Percentiles rank a stretch among this genome's conserved stretches.
Conservation (phyloP, 2,113 vertebrate species). For the Capricornis sumatraensis region DNA sequence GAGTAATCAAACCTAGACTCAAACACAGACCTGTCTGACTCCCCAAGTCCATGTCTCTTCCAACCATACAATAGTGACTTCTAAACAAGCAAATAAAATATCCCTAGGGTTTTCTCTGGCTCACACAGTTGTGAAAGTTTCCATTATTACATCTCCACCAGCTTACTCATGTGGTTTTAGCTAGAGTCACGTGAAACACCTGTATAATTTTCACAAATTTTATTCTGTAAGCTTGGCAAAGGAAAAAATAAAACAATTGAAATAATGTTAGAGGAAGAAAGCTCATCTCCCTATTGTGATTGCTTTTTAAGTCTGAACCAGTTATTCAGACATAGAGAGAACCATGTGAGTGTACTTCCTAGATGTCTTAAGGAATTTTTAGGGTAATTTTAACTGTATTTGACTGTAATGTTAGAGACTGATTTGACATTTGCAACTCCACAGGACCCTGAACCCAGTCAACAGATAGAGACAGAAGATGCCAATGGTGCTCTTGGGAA, state of each 20-base stretch:
- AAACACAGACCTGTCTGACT: background rate
- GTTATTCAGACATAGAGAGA: background rate
- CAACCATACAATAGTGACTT: background rate
- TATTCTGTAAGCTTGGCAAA: background rate
- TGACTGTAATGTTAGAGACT: background rate
- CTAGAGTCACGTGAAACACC: background rate
- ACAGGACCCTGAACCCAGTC: background rate
- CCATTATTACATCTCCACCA: background rate
- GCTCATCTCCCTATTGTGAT: background rate
- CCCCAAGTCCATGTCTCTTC: background rate
- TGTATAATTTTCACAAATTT: background rate
- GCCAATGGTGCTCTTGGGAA: background rate
- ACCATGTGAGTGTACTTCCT: background rate
- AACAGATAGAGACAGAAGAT: background rate
- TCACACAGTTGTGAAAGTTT: background rate
- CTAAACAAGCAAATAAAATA: background rate
- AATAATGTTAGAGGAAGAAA: background rate
- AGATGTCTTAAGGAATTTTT: constrained; percentile 12
- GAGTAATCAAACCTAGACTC: background rate
- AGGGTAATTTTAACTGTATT: background rate
- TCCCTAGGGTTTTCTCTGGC: background rate
- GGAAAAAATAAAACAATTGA: background rate
- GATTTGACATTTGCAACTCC: background rate
- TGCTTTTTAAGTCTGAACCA: background rate
- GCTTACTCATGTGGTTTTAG: background rate